Evolutionary conservation across 2,113 vertebrate species (phyloP), one percentile per base, ranked within the genome.

Genomic region (Oriolus oriolus): DNA sequence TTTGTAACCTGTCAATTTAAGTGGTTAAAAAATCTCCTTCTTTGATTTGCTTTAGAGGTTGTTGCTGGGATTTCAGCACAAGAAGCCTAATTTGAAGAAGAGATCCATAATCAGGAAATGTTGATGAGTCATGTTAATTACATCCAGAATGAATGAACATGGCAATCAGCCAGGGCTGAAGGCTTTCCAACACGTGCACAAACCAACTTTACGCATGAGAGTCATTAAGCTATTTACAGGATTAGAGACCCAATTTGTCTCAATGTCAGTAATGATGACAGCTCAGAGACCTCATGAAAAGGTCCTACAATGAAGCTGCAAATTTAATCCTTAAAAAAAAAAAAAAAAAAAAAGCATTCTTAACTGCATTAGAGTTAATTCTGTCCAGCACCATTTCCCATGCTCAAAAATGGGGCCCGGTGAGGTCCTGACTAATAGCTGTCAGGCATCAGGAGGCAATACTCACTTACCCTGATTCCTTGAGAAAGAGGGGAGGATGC

Each of bases 121-220:
- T 78, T 78, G 73, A 84, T 93, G 77, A 91, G 18, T 93, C 81
- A 87, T 23, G 19, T 84, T 91, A 87, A 92, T 87, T 66, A 75
- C 18, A 82, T n/a, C 44, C 47, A 94, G 39, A 84, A 70, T 53
- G 68, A 95, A 88, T 41, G 50, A 90, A 84, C 47, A 45, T 0
- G 3, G 84, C 68, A 70, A 76, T 59, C 64, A 74, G 42, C 50
- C 84, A 84, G 35, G 33, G 45, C 52, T 81, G 63, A 80, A 92
- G 52, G 39, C 73, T 74, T 84, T 74, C 39, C 54, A 91, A 39
- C 33, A 49, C 42, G 26, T 52, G 50, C 76, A 76, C 37, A 53
- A 93, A 37, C 33, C 53, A 84, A 54, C 37, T 65, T 80, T 16
- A 75, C 22, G 15, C 35, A n/a, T n/a, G 50, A 65, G 52, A 84